A percentile compares a stretch with the other conserved stretches of the same genome.
These are phyloP conservation scores for Actenoides hombroni DNA, from an alignment of 2,113 vertebrate genomes.

Conservation along the genomic window DNA sequence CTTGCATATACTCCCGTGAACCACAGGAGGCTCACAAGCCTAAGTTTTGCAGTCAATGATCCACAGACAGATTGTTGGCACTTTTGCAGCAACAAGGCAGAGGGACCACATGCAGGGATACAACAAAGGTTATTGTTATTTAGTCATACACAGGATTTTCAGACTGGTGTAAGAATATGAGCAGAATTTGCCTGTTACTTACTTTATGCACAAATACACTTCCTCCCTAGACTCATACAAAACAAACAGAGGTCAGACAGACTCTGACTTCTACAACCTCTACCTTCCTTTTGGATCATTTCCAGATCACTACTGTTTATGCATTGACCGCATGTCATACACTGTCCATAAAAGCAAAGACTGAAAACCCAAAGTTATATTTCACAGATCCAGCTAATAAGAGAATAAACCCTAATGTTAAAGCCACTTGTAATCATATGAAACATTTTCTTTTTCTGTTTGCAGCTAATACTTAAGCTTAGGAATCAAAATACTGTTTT, in stretches of 20 bases:
- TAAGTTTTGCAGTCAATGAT: not conserved
- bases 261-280: not conserved
- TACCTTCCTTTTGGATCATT: not conserved
- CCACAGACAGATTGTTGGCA: not conserved
- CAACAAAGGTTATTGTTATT: not conserved
- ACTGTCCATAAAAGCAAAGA: not conserved
- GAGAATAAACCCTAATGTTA: not conserved
- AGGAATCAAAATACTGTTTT: not conserved
- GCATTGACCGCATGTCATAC: rapidly evolving
- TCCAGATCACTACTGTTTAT: not conserved
- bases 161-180: not conserved
- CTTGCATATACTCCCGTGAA: not conserved
- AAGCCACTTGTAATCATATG: not conserved
- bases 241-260: not conserved
- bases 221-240: not conserved
- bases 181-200: not conserved
- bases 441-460: not conserved
- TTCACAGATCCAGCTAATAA: not conserved
- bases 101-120: not conserved
- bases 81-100: not conserved
- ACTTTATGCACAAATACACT: not conserved
- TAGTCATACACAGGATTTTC: not conserved
- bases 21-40: not conserved
- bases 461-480: not conserved
- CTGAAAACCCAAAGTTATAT: not conserved